These are phyloP conservation scores for Endotricha flammealis DNA, from an alignment of 2,888 invertebrate genomes.

Conservation along the genomic window DNA sequence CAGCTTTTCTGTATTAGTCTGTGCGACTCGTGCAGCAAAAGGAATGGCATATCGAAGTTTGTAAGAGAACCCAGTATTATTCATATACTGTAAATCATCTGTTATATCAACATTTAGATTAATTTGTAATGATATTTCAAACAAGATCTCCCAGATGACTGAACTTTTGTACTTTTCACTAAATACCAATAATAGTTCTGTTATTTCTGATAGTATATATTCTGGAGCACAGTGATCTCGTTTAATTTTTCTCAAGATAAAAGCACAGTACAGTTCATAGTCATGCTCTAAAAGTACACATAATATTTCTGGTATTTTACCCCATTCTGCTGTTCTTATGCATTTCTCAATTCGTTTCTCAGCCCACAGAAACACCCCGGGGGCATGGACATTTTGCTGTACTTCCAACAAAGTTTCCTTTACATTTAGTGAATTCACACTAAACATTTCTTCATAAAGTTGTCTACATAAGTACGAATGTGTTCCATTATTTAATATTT, in stretches of 20 bases:
- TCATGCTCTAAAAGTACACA: conserved; percentile 34
- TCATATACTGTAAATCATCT: conserved; percentile 25
- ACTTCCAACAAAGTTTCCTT: conserved; percentile 33
- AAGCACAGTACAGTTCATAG: conserved; percentile 41
- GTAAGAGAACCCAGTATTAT: conserved; percentile 29
- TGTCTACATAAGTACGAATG: conserved; percentile 51
- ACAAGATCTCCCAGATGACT: conserved; percentile 50
- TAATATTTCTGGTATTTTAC: conserved; percentile 35
- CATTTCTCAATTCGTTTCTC: conserved; percentile 37
- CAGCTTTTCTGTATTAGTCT: conserved; percentile 23
- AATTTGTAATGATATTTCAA: conserved; percentile 40
- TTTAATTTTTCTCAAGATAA: conserved; percentile 39
- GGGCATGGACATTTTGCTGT: conserved; percentile 27
- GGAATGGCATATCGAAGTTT: conserved; percentile 53
- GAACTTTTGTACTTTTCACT: conserved; percentile 33
- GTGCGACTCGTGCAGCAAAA: conserved; percentile 40
- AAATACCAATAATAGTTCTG: conserved; percentile 33
- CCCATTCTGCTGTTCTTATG: conserved; percentile 35
- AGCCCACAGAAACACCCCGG: conserved; percentile 50
- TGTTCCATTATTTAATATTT: conserved; percentile 20
- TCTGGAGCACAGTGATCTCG: conserved; percentile 22
- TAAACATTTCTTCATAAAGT: conserved; percentile 38
- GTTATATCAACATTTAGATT: conserved; percentile 27
- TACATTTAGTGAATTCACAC: conserved; percentile 22
- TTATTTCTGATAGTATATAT: conserved; percentile 29